Evolutionary conservation across 2,888 invertebrate species (phyloP).

Genomic region (Oligia strigilis): DNA sequence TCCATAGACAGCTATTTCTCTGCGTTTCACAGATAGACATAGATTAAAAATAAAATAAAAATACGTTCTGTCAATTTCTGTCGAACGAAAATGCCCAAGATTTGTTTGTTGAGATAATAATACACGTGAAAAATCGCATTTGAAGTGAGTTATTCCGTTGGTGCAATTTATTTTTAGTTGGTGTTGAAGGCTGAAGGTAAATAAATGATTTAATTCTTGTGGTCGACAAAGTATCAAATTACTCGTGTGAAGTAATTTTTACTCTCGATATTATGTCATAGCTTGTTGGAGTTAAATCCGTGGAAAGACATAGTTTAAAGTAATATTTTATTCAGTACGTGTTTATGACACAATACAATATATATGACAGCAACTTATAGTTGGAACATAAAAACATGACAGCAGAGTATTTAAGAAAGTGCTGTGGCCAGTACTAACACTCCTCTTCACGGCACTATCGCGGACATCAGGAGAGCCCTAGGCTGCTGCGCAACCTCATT

Average conservation of each 20-base stretch:
- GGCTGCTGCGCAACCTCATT: too few relatives aligned
- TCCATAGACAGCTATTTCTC: neutral
- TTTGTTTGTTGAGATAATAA: slow-evolving; percentile 60
- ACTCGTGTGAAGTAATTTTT: slow-evolving; percentile 84
- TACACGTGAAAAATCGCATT: slow-evolving; percentile 59
- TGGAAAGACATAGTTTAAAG: too few relatives aligned
- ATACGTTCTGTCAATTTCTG: slow-evolving; percentile 10
- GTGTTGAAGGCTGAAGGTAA: slow-evolving; percentile 61
- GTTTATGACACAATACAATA: too few relatives aligned
- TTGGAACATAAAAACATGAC: too few relatives aligned
- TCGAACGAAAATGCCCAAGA: slow-evolving; percentile 29
- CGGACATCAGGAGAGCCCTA: too few relatives aligned
- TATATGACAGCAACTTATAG: too few relatives aligned
- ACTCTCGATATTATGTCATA: slow-evolving; percentile 88
- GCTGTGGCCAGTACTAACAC: too few relatives aligned
- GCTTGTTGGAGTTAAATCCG: too few relatives aligned
- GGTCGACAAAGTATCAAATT: slow-evolving; percentile 80
- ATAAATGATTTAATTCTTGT: slow-evolving; percentile 47
- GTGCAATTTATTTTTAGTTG: slow-evolving; percentile 47
- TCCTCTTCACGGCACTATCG: too few relatives aligned
- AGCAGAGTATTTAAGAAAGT: too few relatives aligned
- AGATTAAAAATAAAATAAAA: neutral
- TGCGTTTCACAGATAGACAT: neutral
- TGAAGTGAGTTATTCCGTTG: slow-evolving; percentile 32
- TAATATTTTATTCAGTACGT: too few relatives aligned